Evolutionary conservation across 2,113 vertebrate genomes (phyloP), one percentile per base, ranked within the genome.

Genomic region (Apteryx owenii): DNA sequence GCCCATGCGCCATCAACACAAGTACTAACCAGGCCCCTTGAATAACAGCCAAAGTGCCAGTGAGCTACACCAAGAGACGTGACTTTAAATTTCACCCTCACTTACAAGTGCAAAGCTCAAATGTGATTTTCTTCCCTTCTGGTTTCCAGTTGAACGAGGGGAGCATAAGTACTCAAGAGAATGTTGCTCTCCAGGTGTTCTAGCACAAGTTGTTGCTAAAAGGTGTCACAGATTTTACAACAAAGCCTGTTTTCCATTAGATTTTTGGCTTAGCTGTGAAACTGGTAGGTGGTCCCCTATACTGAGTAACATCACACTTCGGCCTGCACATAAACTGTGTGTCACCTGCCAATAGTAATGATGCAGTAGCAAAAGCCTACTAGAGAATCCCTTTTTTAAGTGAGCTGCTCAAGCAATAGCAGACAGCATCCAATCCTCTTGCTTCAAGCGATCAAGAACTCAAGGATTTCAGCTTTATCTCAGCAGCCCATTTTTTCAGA

Each of bases 141-240:
- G 26, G 29, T 89, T 90, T 93, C 40, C 58, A 77, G 61, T 31
- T 73, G 42, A 89, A 69, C 40, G 87, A 76, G 62, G 86, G 1
- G 1, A 87, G 23, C 18, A 9, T 46, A 82, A 73, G 44, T 58
- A 66, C 42, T 80, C 53, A 38, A 54, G 80, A 83, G 50, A 92
- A 93, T 72, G n/a, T 66, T 81, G 44, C 19, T 89, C 40, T 76
- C 53, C 65, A 79, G 86, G 84, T 95, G 95, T 80, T 89, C 77
- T 65, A 90, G 58, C 42, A 92, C n/a, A 50, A 69, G 29, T 7
- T 17, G 2, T 70, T 66, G 76, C 40, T 69, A 90, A 88, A 84
- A 88, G 17, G 31, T 53, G 53, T 53, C 48, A 91, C 54, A 88
- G 33, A 92, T 76, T 88, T 92, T 75, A 88, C 15, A 89, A 66